phyloP scores from a whole-genome alignment of 2,888 invertebrate genomes.

The Agriotes lineatus region DNA sequence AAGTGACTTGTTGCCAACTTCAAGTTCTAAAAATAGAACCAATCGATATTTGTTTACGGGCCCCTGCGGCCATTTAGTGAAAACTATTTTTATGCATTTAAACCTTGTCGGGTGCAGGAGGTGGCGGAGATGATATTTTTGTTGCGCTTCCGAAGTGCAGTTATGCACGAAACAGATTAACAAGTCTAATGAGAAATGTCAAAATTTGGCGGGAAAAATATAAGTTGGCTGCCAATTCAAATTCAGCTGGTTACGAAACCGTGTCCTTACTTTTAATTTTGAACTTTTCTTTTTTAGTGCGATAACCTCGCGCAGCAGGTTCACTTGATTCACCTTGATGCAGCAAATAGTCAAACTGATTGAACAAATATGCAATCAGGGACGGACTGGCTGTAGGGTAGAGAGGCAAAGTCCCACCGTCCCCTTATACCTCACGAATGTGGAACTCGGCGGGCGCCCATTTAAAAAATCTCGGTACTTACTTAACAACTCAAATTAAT shows the following conservation, averaged over 20 bases:
- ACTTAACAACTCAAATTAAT: too few species aligned
- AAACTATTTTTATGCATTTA: too few species aligned
- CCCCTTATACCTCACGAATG: too few species aligned
- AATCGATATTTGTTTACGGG: conserved; percentile 4
- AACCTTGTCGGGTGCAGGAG: too few species aligned
- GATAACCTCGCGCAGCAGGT: conserved; percentile 7
- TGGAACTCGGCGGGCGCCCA: too few species aligned
- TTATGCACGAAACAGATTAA: too few species aligned
- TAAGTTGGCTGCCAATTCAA: conserved; percentile 6
- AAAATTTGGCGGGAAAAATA: background rate
- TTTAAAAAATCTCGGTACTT: too few species aligned
- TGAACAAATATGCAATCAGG: background rate
- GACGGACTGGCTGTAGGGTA: too few species aligned
- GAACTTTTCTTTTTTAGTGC: conserved; percentile 9
- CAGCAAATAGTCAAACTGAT: conserved; percentile 1
- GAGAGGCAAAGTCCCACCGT: too few species aligned
- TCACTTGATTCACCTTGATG: conserved; percentile 15
- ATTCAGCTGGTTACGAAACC: background rate
- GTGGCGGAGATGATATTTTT: too few species aligned
- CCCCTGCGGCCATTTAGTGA: background rate
- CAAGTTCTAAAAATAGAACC: conserved; percentile 16
- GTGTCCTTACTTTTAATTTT: background rate
- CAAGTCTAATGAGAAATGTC: too few species aligned
- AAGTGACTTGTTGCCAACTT: conserved; percentile 22
- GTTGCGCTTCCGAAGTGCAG: too few species aligned